phyloP scores from a whole-genome alignment of 2,888 invertebrate species.

The Syritta pipiens region DNA sequence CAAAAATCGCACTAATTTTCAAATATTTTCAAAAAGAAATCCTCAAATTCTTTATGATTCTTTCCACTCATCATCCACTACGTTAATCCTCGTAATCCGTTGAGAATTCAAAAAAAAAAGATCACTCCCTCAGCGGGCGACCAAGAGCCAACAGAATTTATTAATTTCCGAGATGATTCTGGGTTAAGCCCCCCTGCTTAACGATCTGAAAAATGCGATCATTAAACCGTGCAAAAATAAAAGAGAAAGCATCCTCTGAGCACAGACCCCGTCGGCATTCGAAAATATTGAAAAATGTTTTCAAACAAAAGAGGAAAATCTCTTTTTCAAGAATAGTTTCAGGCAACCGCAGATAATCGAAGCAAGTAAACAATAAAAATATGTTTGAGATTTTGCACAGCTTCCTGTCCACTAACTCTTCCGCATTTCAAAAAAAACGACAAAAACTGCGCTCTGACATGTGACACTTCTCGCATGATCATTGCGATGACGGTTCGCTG shows the following conservation, averaged over 20 bases:
- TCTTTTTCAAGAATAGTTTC: too few species aligned
- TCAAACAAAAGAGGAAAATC: too few species aligned
- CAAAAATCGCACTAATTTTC: too few species aligned
- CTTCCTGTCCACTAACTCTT: slow-evolving; percentile 6
- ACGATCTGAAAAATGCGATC: not conserved
- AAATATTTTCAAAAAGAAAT: not conserved
- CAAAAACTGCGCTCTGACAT: slow-evolving; percentile 55
- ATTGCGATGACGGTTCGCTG: slow-evolving; percentile 16
- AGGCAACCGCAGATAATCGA: not conserved
- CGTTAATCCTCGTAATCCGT: not conserved
- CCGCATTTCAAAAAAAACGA: slow-evolving; percentile 35
- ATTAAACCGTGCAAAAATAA: not conserved
- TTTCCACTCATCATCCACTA: not conserved
- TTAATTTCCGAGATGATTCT: not conserved
- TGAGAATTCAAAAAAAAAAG: not conserved
- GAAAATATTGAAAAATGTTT: too few species aligned
- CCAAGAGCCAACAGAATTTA: not conserved
- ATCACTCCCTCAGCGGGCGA: not conserved
- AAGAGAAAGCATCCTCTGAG: too few species aligned
- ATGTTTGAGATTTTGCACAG: too few species aligned
- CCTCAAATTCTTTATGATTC: not conserved
- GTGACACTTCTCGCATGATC: slow-evolving; percentile 53
- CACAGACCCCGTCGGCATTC: too few species aligned
- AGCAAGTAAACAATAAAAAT: not conserved
- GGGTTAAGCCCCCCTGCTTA: not conserved